These are phyloP conservation scores for Achlya flavicornis DNA, from an alignment of 2,888 invertebrate genomes.

Conservation along the genomic window DNA sequence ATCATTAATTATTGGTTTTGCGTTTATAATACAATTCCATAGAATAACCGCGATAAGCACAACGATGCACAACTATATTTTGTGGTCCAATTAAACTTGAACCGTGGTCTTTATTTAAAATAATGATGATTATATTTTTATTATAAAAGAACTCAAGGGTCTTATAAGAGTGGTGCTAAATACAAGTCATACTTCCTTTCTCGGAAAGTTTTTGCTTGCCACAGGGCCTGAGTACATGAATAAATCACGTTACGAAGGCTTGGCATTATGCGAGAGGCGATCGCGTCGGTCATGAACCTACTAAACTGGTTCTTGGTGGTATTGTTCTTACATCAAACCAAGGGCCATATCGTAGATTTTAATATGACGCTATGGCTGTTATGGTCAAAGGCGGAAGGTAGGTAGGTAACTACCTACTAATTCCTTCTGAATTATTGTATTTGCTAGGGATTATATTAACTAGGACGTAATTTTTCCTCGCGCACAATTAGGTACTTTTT, in stretches of 20 bases:
- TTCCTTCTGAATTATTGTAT: no score
- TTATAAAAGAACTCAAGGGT: conserved; percentile 33
- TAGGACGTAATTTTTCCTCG: no score
- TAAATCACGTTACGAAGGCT: conserved; percentile 68
- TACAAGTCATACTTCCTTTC: conserved; percentile 33
- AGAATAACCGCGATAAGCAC: conserved; percentile 9
- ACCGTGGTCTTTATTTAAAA: background rate
- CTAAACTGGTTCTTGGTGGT: conserved; percentile 74
- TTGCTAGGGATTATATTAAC: no score
- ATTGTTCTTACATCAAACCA: conserved; percentile 61
- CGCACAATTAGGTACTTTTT: no score
- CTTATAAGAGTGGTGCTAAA: conserved; percentile 18
- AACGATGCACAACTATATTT: conserved; percentile 13
- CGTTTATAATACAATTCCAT: conserved; percentile 28
- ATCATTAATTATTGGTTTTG: no score
- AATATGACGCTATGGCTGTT: conserved; percentile 18
- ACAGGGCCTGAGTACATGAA: conserved; percentile 46
- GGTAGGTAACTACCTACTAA: conserved; percentile 12
- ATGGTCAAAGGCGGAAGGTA: conserved; percentile 9
- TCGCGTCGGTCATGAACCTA: conserved; percentile 75
- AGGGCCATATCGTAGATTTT: conserved; percentile 27
- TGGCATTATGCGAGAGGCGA: conserved; percentile 65
- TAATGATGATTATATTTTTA: conserved; percentile 23
- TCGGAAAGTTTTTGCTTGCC: conserved; percentile 53
- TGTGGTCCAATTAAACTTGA: conserved; percentile 17